These are phyloP conservation scores for Mus spretus DNA, from an alignment of 2,797 vertebrate genomes.

Conservation along the genomic window DNA sequence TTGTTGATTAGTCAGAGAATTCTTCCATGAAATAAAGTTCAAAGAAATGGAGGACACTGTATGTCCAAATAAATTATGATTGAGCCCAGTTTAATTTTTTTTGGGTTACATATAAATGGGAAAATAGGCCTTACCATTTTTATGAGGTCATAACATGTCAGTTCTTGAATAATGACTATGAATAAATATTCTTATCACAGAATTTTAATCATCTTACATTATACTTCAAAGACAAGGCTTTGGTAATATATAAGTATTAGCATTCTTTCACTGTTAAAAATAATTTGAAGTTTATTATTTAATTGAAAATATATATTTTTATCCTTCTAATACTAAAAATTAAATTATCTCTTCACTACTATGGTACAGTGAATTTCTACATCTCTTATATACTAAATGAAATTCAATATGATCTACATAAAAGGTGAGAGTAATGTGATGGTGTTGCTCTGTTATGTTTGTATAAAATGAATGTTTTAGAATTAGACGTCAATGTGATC, in stretches of 20 bases:
- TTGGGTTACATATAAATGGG: slow-evolving; percentile 69
- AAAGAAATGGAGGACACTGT: slow-evolving; percentile 51
- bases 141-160: slow-evolving; percentile 75
- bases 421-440: neutral
- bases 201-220: slow-evolving; percentile 82
- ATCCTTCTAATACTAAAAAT: slow-evolving; percentile 67
- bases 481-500: neutral
- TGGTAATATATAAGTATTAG: slow-evolving; percentile 68
- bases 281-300: slow-evolving; percentile 42
- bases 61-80: slow-evolving; percentile 46
- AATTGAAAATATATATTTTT: slow-evolving; percentile 44
- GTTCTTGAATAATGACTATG: slow-evolving; percentile 80
- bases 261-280: slow-evolving; percentile 24
- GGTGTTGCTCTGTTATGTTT: neutral
- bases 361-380: neutral
- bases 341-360: slow-evolving; percentile 64
- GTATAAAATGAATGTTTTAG: neutral
- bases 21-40: slow-evolving; percentile 44
- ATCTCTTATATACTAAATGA: neutral
- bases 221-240: slow-evolving; percentile 8
- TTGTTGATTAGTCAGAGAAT: slow-evolving; percentile 54
- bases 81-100: slow-evolving; percentile 66
- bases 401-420: slow-evolving; percentile 2
- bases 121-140: slow-evolving; percentile 80
- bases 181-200: slow-evolving; percentile 81